These are phyloP conservation scores for Apodemia mormo DNA, from an alignment of 2,888 invertebrate genomes.

Conservation along the genomic window DNA sequence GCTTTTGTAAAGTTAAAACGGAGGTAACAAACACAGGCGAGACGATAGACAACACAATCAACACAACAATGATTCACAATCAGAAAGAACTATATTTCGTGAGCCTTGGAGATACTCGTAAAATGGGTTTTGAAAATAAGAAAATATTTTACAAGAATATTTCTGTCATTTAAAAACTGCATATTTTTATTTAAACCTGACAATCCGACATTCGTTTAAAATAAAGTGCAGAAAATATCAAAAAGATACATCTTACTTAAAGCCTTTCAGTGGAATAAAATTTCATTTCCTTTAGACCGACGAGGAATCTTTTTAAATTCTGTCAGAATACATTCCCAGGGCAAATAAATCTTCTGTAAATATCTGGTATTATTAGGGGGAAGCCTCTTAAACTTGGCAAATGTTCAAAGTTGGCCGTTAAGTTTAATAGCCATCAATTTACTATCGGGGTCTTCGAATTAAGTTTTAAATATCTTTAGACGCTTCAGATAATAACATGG, in stretches of 20 bases:
- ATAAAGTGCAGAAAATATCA: constrained; percentile 1
- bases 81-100: too few species aligned
- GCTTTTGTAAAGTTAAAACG: too few species aligned
- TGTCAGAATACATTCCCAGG: constrained; percentile 1
- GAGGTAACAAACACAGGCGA: too few species aligned
- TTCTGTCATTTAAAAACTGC: neutral
- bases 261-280: neutral
- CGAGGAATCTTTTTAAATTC: constrained; percentile 5
- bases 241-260: neutral
- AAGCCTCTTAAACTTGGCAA: constrained; percentile 1
- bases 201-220: neutral
- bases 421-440: constrained; percentile 6
- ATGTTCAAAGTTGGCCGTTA: constrained; percentile 11
- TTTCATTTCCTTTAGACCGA: neutral
- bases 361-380: constrained; percentile 1
- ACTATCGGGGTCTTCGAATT: neutral
- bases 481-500: neutral
- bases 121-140: too few species aligned
- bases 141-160: neutral
- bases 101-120: too few species aligned
- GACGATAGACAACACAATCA: too few species aligned
- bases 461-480: neutral
- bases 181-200: neutral
- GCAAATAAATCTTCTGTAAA: constrained; percentile 12
- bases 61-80: too few species aligned